Conservation (phyloP, 2,797 vertebrate genomes). For the Gobio occitaniae region DNA sequence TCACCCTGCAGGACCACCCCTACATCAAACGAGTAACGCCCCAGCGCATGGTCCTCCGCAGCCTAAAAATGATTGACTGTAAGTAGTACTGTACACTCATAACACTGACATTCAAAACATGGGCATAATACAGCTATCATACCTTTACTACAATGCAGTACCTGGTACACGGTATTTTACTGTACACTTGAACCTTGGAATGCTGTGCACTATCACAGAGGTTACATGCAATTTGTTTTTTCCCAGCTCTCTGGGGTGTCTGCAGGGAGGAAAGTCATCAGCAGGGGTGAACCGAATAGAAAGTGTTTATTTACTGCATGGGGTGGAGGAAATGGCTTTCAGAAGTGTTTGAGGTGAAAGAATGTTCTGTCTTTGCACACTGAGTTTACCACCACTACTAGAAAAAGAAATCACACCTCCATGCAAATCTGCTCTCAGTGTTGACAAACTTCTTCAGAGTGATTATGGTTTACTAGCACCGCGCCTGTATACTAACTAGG, state of each 20-base stretch:
- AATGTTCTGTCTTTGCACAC: constrained; percentile 61
- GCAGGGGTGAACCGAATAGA: constrained; percentile 57
- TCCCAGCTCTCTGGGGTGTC: constrained; percentile 8
- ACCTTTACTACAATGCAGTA: background rate
- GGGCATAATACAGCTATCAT: background rate
- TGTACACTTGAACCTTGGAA: background rate
- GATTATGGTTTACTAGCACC: constrained; percentile 17
- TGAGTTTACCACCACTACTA: background rate
- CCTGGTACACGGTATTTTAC: background rate
- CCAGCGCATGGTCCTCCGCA: constrained; percentile 93
- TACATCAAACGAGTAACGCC: constrained; percentile 97
- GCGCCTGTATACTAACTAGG: background rate
- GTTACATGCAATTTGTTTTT: background rate
- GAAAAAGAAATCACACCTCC: constrained; percentile 38
- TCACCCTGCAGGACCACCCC: constrained; percentile 91
- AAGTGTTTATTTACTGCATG: constrained; percentile 62
- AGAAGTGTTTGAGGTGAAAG: constrained; percentile 67
- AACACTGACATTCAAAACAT: background rate
- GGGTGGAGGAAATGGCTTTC: constrained; percentile 51
- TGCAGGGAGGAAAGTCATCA: background rate
- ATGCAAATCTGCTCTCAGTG: constrained; percentile 18
- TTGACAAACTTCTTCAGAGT: constrained; percentile 5
- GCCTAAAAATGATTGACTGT: constrained; percentile 89
- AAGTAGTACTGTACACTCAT: constrained; percentile 68
- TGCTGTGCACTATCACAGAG: background rate